These are phyloP conservation scores for Pteropus alecto DNA, from an alignment of 2,113 vertebrate genomes.

Conservation along the genomic window DNA sequence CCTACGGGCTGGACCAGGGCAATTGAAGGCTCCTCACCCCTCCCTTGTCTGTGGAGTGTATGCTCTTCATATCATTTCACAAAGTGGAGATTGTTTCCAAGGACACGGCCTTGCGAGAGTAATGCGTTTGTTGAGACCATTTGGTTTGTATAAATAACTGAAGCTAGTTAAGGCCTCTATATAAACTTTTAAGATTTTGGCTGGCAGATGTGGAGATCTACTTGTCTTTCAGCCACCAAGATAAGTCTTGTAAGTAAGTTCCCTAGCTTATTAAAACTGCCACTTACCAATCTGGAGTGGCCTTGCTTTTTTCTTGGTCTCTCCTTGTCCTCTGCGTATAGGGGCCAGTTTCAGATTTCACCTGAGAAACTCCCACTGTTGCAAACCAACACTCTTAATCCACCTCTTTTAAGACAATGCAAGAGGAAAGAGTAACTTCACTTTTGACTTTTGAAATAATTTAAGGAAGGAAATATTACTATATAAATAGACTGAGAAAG, in stretches of 20 bases:
- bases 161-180: background rate
- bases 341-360: background rate
- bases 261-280: background rate
- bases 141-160: background rate
- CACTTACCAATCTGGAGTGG: too few relatives aligned
- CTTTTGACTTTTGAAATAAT: background rate
- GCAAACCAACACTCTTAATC: background rate
- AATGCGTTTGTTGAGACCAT: background rate
- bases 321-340: background rate
- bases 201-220: background rate
- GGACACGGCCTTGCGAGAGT: background rate
- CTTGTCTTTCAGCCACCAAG: background rate
- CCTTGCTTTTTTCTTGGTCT: background rate
- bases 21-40: background rate
- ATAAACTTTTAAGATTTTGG: background rate
- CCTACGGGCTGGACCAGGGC: too few relatives aligned
- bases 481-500: background rate
- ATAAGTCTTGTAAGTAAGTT: background rate
- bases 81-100: background rate
- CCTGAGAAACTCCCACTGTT: background rate
- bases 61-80: background rate
- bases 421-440: background rate
- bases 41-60: too few relatives aligned
- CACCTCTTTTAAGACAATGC: background rate
- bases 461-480: background rate